Conservation (phyloP, 2,113 vertebrate genomes). For the Notiomystis cincta region DNA sequence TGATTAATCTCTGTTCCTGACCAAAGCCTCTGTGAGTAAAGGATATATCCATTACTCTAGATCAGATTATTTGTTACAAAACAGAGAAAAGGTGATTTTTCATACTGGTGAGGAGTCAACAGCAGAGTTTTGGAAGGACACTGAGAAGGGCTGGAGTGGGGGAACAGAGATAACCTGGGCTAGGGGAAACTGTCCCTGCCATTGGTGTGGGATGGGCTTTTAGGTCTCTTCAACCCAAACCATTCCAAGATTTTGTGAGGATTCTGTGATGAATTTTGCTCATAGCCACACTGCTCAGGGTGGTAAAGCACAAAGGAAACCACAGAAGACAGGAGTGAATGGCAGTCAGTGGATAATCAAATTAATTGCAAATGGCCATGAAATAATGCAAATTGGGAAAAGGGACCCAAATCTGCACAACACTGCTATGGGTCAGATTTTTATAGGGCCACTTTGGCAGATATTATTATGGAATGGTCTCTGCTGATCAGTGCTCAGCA, state of each 20-base stretch:
- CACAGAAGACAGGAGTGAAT: neutral
- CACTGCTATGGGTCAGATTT: accelerated
- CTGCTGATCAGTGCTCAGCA: neutral
- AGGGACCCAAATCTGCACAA: neutral
- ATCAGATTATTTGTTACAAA: neutral
- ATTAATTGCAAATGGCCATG: neutral
- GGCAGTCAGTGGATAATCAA: neutral
- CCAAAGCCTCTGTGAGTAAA: neutral
- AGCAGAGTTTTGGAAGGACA: neutral
- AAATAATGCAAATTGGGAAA: neutral
- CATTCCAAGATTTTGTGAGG: neutral
- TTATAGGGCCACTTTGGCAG: neutral
- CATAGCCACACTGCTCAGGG: neutral
- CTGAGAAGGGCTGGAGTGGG: neutral
- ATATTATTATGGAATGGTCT: neutral
- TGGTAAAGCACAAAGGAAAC: neutral
- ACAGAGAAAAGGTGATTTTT: neutral
- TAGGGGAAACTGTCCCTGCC: neutral
- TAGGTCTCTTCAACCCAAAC: neutral
- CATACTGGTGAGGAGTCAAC: neutral
- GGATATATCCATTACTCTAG: neutral
- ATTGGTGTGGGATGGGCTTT: neutral
- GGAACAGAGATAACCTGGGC: neutral
- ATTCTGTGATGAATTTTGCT: neutral
- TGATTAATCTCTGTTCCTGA: neutral